A percentile compares a stretch with the other conserved stretches of the same genome.
phyloP scores from a whole-genome alignment of 2,888 invertebrate species.

The Pammene fasciana region DNA sequence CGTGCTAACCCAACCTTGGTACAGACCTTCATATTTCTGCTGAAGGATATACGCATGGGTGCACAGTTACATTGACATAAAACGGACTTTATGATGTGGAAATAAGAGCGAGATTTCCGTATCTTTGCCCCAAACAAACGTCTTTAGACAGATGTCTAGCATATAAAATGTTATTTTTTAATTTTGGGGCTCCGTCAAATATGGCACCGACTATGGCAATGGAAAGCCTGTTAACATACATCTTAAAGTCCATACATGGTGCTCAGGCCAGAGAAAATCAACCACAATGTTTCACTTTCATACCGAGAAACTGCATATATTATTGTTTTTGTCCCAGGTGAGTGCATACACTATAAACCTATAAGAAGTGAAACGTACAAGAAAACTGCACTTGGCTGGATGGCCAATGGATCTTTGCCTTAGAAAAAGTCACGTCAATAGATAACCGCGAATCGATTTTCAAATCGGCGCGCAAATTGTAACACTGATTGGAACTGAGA shows the following conservation, averaged over 20 bases:
- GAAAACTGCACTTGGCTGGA: conserved; percentile 15
- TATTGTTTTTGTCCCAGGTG: conserved; percentile 28
- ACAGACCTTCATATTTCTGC: conserved; percentile 53
- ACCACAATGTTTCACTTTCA: conserved; percentile 31
- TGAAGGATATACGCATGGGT: conserved; percentile 54
- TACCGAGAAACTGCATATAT: conserved; percentile 35
- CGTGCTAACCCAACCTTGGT: conserved; percentile 51
- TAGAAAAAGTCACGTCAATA: conserved; percentile 11
- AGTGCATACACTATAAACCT: conserved; percentile 16
- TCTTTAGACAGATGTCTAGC: too few relatives aligned
- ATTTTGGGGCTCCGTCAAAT: too few relatives aligned
- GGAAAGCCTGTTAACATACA: conserved; percentile 28
- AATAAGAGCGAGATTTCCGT: too few relatives aligned
- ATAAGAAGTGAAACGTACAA: conserved; percentile 2
- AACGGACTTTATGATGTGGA: neutral
- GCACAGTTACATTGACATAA: conserved; percentile 41
- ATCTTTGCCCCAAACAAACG: too few relatives aligned
- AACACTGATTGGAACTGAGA: too few relatives aligned
- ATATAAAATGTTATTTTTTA: too few relatives aligned
- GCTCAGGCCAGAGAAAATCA: conserved; percentile 32
- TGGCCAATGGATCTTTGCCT: conserved; percentile 14
- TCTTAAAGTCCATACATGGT: conserved; percentile 30
- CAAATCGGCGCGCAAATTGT: too few relatives aligned
- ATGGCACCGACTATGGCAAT: neutral
- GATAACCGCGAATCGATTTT: too few relatives aligned